phyloP scores from a whole-genome alignment of 2,888 invertebrate genomes.

The Patella caerulea region DNA sequence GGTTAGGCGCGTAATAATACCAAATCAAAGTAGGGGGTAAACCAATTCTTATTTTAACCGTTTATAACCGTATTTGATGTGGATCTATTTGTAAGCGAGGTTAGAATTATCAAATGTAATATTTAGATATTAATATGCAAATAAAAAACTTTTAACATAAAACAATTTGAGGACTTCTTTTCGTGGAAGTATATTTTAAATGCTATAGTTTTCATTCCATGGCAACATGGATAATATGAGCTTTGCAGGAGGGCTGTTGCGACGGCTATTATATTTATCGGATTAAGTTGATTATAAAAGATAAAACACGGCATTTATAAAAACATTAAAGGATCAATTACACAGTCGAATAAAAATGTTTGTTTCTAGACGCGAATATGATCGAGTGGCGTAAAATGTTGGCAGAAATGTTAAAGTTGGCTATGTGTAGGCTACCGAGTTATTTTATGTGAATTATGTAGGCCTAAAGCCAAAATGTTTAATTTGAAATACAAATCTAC shows the following conservation, averaged over 20 bases:
- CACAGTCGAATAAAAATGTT: background rate
- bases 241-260: constrained; percentile 9
- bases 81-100: background rate
- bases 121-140: no score
- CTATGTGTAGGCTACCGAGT: no score
- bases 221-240: constrained; percentile 1
- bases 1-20: background rate
- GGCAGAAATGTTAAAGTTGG: no score
- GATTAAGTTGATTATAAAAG: constrained; percentile 2
- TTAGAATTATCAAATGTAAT: no score
- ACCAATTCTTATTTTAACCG: background rate
- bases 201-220: background rate
- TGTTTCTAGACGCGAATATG: no score
- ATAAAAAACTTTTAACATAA: background rate
- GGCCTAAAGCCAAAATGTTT: no score
- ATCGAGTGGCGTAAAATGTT: no score
- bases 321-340: constrained; percentile 10
- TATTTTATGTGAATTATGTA: no score
- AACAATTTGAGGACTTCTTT: background rate
- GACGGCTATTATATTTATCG: constrained; percentile 2
- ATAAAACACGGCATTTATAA: constrained; percentile 3
- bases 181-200: background rate
- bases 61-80: background rate
- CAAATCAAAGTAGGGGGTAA: background rate
- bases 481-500: no score